Evolutionary conservation across 2,113 vertebrate genomes (phyloP).

Genomic region (Clupea harengus): DNA sequence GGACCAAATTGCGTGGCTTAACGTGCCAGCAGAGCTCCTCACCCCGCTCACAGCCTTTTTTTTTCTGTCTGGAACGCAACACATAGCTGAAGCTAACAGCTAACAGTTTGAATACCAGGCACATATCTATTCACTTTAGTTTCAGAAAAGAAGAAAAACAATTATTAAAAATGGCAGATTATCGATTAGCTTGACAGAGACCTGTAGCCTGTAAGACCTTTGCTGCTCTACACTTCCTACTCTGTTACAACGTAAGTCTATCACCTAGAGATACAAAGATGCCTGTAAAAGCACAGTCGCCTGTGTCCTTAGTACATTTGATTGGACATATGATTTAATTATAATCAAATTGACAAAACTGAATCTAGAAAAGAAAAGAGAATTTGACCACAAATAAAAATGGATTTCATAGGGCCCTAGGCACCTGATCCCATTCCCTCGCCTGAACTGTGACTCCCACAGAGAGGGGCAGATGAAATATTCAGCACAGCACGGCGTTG

Average conservation of each 20-base stretch:
- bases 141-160: background rate
- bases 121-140: background rate
- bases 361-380: background rate
- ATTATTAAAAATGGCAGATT: background rate
- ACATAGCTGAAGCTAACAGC: too few species aligned
- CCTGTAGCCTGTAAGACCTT: background rate
- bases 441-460: background rate
- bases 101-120: too few species aligned
- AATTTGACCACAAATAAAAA: background rate
- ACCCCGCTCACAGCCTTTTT: too few species aligned
- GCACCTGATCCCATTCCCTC: background rate
- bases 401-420: background rate
- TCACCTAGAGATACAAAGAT: too few species aligned
- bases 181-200: background rate
- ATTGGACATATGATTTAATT: too few species aligned
- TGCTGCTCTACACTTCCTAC: too few species aligned
- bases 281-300: too few species aligned
- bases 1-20: background rate
- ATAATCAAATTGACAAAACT: too few species aligned
- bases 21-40: background rate
- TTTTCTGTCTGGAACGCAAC: too few species aligned
- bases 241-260: too few species aligned
- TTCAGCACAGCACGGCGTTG: background rate
- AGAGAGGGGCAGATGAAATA: background rate
- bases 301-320: too few species aligned